A percentile compares a stretch with the other conserved stretches of the same genome.
Conservation (phyloP, 2,113 vertebrate species). For the Heteronetta atricapilla region DNA sequence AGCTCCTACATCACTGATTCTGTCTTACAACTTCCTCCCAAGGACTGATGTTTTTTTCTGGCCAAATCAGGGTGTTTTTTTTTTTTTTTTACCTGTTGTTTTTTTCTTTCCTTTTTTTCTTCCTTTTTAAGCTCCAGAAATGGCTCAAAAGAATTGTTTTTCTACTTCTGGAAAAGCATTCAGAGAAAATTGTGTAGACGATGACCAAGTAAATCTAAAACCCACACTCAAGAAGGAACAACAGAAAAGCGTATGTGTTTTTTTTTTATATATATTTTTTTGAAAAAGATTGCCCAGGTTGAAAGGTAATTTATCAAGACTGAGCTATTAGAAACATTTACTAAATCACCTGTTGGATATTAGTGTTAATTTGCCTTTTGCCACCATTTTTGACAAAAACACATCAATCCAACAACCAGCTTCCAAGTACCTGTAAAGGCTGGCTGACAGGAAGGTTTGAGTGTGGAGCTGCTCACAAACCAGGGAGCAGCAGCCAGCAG, state of each 20-base stretch:
- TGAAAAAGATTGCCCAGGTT: background rate
- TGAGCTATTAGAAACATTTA: background rate
- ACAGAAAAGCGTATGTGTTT: background rate
- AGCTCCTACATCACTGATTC: background rate
- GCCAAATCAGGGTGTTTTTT: background rate
- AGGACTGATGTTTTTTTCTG: background rate
- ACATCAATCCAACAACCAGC: background rate
- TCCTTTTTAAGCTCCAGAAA: background rate
- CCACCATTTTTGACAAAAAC: background rate
- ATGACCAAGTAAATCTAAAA: slow-evolving; percentile 18
- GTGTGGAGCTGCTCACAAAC: background rate
- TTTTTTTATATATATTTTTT: no score
- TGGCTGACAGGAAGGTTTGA: background rate
- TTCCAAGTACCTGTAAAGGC: background rate
- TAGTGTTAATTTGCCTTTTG: background rate
- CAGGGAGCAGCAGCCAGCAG: background rate
- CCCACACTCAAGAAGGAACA: background rate
- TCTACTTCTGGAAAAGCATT: background rate
- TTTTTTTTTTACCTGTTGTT: no score
- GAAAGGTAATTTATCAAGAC: background rate
- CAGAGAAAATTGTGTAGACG: background rate
- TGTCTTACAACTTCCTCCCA: background rate
- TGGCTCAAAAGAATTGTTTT: background rate
- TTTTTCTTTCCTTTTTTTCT: no score
- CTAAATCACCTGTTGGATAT: background rate